Base-by-base conservation (phyloP, 2,113 vertebrate genomes). In the Channa maculata region DNA sequence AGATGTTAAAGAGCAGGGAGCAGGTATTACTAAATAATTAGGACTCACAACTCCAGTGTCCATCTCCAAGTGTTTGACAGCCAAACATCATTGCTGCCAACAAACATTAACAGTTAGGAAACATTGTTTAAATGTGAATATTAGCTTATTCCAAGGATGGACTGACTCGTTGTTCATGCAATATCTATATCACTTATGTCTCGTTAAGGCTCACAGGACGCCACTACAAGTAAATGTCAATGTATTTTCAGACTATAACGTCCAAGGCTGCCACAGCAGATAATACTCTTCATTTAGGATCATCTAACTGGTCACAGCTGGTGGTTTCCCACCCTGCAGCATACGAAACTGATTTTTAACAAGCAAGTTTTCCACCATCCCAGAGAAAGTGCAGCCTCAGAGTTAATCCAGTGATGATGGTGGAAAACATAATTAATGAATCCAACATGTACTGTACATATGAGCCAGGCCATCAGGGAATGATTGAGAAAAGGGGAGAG, bases 401-500 rank as follows among this genome's bases (percentile, higher is more conserved):
- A 70, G 51, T 13, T 43, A 44, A 45, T 39, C 10, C 36, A 8
- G 70, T 2, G 7, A 33, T 66, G 71, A 59, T 24, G 38, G 7
- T 70, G 75, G 71, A 84, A 85, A 79, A 74, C 48, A 61, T 51
- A 75, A 61, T 53, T 79, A 88, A 88, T 86, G 76, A 87, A 77
- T 79, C 70, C 74, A 61, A 43, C 60, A 46, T 70, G 82, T 37
- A 39, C 37, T 8, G 34, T 34, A 66, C 2, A 6, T 51, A 63
- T 0, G 38, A 54, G 63, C 52, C 72, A 58, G 57, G 69, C 67
- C 80, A 68, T 11, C 12, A 1, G 54, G 50, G 71, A 68, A 14
- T 50, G 2, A 5, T 33, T 38, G 9, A 43, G 39, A 15, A 11
- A 24, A 24, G 24, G 24, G 24, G 24, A 24, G 24, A 24, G 24